Evolutionary conservation across 2,888 invertebrate species (phyloP), one percentile per base, ranked within the genome.

Genomic region (Periphyllus acericola): DNA sequence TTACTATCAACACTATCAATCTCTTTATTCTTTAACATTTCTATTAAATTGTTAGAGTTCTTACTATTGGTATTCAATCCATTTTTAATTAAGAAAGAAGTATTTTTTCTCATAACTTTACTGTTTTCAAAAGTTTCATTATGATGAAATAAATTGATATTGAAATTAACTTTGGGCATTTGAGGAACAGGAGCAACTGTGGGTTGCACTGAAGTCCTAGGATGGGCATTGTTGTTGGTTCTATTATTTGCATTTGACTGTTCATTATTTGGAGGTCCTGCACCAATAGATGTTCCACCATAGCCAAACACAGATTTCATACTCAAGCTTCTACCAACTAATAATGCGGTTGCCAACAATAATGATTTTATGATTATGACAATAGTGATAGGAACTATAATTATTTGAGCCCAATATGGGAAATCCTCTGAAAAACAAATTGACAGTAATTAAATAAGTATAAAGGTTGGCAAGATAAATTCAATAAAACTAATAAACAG

Each of bases 301-400:
- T 32, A 74, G 25, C 87, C 87, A 81, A 87, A 87, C 34, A 87
- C 5, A 3, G 74, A 68, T 81, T 74, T 87, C 46, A 68, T 87
- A 46, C 32, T 81, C 21, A 87, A 34, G n/a, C 36, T 17, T 87
- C 87, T 72, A 46, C 87, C 87, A 29, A 87, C 74, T n/a, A 87
- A 66, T 40, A 87, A 60, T 66, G 81, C 66, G 9, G 40, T 40
- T 8, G 87, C 74, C 21, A 80, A 34, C 0, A 87, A 60, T 21
- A 81, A 40, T 32, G 55, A 55, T 46, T 87, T 66, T 34, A 87
- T 66, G 32, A 81, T 17, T 40, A 87, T 21, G 66, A 75, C 4
- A 32, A 87, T 66, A 60, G 75, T 3, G 14, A 87, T 87, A 19
- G 87, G 87, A 60, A 87, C 32, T 46, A 81, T 11, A 66, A 81